Conservation (phyloP, 2,888 invertebrate species). For the Drosophila meridionalis region DNA sequence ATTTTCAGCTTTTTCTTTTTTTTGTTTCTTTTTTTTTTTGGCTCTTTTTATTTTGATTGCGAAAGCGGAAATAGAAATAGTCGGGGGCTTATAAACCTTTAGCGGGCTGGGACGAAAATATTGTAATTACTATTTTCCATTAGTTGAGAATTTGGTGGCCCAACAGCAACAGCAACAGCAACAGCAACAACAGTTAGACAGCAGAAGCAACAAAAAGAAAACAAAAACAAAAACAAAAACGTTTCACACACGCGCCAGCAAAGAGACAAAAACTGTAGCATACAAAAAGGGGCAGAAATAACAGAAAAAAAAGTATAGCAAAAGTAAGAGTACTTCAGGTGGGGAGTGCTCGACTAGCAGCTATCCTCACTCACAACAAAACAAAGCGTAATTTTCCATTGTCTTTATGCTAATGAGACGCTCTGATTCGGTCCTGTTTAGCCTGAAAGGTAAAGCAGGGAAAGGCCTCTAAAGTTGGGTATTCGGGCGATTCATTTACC, state of each 20-base stretch:
- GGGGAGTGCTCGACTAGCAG: neutral
- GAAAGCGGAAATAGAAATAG: slow-evolving; percentile 24
- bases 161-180: slow-evolving; percentile 10
- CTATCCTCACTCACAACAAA: neutral
- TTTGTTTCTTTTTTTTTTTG: neutral
- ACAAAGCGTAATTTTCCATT: neutral
- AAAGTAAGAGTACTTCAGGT: neutral
- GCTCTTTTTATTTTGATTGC: neutral
- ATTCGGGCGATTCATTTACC: neutral
- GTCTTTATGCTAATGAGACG: neutral
- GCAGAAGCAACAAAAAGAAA: neutral
- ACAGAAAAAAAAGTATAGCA: slow-evolving; percentile 2
- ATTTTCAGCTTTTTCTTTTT: slow-evolving; percentile 2
- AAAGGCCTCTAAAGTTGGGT: neutral
- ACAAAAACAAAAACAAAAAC: slow-evolving; percentile 16
- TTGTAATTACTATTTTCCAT: slow-evolving; percentile 80
- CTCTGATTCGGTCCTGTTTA: too few species aligned
- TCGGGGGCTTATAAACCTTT: slow-evolving; percentile 28
- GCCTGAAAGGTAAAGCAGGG: too few species aligned
- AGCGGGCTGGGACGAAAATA: slow-evolving; percentile 49
- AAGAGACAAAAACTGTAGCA: slow-evolving; percentile 40
- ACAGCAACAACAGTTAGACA: slow-evolving; percentile 15
- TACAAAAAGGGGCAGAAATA: slow-evolving; percentile 47
- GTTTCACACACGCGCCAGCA: slow-evolving; percentile 21
- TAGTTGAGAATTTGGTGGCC: slow-evolving; percentile 53